phyloP scores from a whole-genome alignment of 2,113 vertebrate species.

The Percina caprodes region DNA sequence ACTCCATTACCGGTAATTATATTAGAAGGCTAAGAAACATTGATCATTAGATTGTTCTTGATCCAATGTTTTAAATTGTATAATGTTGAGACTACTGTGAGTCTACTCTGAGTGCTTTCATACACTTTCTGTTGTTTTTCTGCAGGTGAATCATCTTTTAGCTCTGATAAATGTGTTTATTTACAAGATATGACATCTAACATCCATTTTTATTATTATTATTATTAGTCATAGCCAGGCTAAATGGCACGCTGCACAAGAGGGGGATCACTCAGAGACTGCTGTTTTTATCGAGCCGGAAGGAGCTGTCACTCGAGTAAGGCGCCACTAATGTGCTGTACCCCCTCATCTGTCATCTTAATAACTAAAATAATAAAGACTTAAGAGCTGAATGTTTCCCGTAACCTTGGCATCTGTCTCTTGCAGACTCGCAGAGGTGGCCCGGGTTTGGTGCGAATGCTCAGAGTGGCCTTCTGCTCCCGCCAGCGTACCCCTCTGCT shows the following conservation, averaged over 20 bases:
- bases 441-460: conserved; percentile 82
- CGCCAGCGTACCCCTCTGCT: conserved; percentile 90
- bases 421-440: conserved; percentile 82
- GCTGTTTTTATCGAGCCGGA: conserved; percentile 86
- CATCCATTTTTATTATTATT: conserved; percentile 18
- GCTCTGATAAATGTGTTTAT: background rate
- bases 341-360: conserved; percentile 11
- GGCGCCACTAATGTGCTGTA: conserved; percentile 17
- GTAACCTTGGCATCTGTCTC: conserved; percentile 2
- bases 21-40: background rate
- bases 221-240: conserved; percentile 80
- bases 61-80: background rate
- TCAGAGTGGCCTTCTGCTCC: conserved; percentile 86
- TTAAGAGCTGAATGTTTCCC: background rate
- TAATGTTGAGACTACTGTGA: background rate
- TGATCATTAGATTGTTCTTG: background rate
- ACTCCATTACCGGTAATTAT: background rate
- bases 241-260: conserved; percentile 78
- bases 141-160: background rate
- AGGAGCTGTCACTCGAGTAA: conserved; percentile 85
- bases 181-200: conserved; percentile 6
- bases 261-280: conserved; percentile 82
- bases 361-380: conserved; percentile 30
- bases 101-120: background rate
- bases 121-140: background rate